phyloP scores from a whole-genome alignment of 2,888 invertebrate species.

The Tetanocera ferruginea region DNA sequence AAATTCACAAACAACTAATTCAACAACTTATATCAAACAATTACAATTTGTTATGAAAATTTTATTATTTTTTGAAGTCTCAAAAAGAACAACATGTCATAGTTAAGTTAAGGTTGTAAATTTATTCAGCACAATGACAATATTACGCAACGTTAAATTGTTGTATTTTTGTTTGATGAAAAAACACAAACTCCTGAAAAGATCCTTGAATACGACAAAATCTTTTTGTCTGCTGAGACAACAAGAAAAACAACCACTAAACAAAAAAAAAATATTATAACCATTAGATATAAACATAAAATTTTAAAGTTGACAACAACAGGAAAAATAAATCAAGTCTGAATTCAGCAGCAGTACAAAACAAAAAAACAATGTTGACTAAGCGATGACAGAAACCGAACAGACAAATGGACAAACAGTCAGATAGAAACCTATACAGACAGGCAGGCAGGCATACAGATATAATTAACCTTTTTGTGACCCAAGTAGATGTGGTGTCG shows the following conservation, averaged over 20 bases:
- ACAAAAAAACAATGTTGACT: neutral
- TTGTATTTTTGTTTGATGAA: neutral
- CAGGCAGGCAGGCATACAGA: conserved; percentile 42
- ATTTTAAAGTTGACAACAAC: neutral
- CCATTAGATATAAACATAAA: no score
- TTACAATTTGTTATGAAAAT: no score
- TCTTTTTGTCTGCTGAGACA: neutral
- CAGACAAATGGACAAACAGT: conserved; percentile 28
- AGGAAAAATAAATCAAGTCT: neutral
- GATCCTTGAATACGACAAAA: no score
- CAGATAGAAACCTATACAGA: conserved; percentile 40
- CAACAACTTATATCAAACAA: no score
- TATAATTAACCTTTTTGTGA: conserved; percentile 40
- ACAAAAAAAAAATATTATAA: neutral
- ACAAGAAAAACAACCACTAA: neutral
- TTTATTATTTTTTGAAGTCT: no score
- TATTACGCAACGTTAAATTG: neutral
- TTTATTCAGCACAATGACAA: neutral
- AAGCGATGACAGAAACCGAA: conserved; percentile 1
- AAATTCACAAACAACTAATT: no score
- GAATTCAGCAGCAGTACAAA: neutral
- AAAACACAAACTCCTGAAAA: neutral
- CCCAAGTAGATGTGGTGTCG: neutral
- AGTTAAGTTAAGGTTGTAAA: no score
- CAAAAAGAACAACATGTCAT: no score